Conservation (phyloP, 2,888 invertebrate genomes). For the Ctenicera cuprea region DNA sequence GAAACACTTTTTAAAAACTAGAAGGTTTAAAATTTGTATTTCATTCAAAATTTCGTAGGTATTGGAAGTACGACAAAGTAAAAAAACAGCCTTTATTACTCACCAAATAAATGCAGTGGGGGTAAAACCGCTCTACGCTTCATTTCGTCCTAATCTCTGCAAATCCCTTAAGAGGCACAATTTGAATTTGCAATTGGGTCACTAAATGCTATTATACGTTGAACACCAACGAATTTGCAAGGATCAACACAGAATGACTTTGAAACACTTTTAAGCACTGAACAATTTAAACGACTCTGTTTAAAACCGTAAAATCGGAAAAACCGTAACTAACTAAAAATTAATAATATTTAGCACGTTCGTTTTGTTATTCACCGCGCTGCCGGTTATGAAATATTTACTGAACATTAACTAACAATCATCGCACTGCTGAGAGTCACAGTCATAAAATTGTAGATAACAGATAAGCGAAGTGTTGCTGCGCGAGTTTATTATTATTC, state of each 20-base stretch:
- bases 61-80: no score
- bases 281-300: neutral
- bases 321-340: neutral
- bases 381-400: neutral
- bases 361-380: neutral
- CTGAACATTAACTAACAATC: constrained; percentile 16
- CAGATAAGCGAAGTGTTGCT: constrained; percentile 13
- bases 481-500: constrained; percentile 3
- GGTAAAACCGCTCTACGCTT: constrained; percentile 23
- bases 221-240: no score
- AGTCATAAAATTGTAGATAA: constrained; percentile 16
- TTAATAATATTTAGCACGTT: neutral
- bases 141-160: constrained; percentile 8
- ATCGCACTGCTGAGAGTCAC: neutral
- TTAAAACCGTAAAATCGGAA: neutral
- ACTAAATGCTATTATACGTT: no score
- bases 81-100: neutral
- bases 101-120: constrained; percentile 28
- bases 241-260: no score
- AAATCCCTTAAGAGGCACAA: neutral
- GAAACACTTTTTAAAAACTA: no score
- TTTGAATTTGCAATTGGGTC: neutral
- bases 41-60: no score
- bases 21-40: no score
- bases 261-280: no score